These are phyloP conservation scores for Nettapus auritus DNA, from an alignment of 2,113 vertebrate species.

Conservation along the genomic window DNA sequence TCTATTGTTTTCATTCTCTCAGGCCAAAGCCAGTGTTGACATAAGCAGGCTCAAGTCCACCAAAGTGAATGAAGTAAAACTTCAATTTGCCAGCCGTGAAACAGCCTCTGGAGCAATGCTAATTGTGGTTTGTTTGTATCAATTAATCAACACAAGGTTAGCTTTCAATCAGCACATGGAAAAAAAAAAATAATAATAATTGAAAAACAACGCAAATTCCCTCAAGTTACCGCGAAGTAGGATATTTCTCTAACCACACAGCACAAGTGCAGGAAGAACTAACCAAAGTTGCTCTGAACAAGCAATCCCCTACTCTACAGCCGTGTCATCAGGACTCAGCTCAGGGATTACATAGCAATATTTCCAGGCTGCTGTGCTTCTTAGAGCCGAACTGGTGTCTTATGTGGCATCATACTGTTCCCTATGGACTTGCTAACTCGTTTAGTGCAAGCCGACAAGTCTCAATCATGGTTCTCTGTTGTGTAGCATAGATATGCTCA, in stretches of 20 bases:
- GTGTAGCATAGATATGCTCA: background rate
- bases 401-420: accelerated
- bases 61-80: slow-evolving; percentile 44
- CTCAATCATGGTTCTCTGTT: background rate
- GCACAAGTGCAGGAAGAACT: background rate
- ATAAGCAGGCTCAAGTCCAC: slow-evolving; percentile 56
- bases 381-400: background rate
- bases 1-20: slow-evolving; percentile 61
- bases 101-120: slow-evolving; percentile 33
- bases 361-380: background rate
- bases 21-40: slow-evolving; percentile 49
- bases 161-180: background rate
- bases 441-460: background rate
- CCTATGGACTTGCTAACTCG: background rate
- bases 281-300: background rate
- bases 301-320: background rate
- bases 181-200: background rate
- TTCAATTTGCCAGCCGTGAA: slow-evolving; percentile 38
- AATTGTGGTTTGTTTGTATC: slow-evolving; percentile 52
- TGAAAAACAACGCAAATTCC: background rate
- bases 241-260: background rate
- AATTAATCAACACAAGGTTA: slow-evolving; percentile 59
- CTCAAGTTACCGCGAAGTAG: background rate
- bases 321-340: accelerated
- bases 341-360: background rate